Base-by-base conservation (phyloP, 1,140 invertebrate species). In the Philopotamus ludificatus region DNA sequence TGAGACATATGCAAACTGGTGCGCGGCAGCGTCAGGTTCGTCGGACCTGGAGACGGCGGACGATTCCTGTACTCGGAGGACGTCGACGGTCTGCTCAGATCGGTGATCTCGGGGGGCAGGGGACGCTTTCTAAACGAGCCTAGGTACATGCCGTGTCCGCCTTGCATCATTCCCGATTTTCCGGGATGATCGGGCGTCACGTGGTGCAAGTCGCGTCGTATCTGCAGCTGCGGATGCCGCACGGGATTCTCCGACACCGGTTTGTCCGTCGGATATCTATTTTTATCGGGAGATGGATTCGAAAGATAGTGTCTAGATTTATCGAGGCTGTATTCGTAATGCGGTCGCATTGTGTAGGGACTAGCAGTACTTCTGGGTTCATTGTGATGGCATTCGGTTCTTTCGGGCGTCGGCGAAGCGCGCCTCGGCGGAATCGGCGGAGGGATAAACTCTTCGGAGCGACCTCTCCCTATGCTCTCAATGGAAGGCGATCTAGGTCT, bases 131-230 rank as follows among this genome's bases (percentile, higher is more conserved):
- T 74, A 22, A 78, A 76, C 62, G 83, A 86, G 73, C 78, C 85
- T 74, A 82, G 82, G 78, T 76, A 84, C 75, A 84, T 85, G 63
- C 78, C 73, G 2, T 79, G 74, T 57, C 76, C 74, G 1, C 83
- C 78, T 0, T 82, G 79, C 2, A 76, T 9, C 76, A 77, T 45
- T 74, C 77, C 8, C 77, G 74, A 53, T 78, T 73, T 65, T 76
- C 76, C 23, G 72, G 66, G 54, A 65, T 79, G 77, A 10, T 74
- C 75, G 21, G 76, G 76, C 41, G 71, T 55, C 1, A 78, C 71
- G 68, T 85, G 85, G 61, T 89, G 82, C 20, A 90, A 76, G 70
- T 90, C 88, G 73, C 88, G 79, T 28, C 89, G 80, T 20, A 90
- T 89, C 70, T 90, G 89, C 22, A 90, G 71, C 65, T 80, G 75